phyloP scores from a whole-genome alignment of 2,797 vertebrate species.

The Notamacropus eugenii region DNA sequence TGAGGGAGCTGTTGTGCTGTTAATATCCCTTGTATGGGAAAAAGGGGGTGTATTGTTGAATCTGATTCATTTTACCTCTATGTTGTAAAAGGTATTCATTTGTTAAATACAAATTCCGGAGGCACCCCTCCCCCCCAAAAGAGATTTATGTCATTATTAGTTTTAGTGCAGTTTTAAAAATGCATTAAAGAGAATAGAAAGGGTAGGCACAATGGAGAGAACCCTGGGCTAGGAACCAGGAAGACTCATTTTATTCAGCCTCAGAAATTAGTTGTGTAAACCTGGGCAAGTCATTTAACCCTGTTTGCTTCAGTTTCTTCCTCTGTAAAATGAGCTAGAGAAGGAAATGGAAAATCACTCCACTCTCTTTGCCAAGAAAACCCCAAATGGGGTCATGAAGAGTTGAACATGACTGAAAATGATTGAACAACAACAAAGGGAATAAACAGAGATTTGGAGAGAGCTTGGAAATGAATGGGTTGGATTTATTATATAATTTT shows the following conservation, averaged over 20 bases:
- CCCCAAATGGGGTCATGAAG: no score
- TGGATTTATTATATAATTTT: not conserved
- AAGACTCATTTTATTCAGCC: not conserved
- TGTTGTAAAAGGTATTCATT: not conserved
- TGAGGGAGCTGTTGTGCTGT: not conserved
- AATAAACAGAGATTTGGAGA: not conserved
- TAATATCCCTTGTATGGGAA: not conserved
- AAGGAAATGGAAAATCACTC: not conserved
- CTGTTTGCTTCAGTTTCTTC: not conserved
- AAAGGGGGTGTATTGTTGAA: not conserved
- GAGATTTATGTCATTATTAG: not conserved
- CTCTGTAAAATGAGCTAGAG: not conserved
- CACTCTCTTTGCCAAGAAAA: not conserved
- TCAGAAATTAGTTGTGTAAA: not conserved
- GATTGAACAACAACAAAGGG: no score
- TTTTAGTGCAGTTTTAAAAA: not conserved
- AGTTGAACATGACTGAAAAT: no score
- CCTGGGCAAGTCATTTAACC: not conserved
- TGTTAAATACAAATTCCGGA: not conserved
- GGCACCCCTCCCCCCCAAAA: no score
- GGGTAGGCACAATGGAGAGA: not conserved
- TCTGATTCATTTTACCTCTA: not conserved
- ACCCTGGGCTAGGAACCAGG: not conserved
- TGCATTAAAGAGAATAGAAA: not conserved
- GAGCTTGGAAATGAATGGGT: not conserved